Conservation (phyloP, 2,113 vertebrate genomes). For the human (Homo sapiens) region GRCh38 chr3:136077501-136078000, state of each 20-base stretch:
- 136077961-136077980: background rate
- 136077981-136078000: background rate
- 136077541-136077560: background rate
- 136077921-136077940: background rate
- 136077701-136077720: background rate
- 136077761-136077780: background rate
- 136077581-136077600: constrained; percentile 14
- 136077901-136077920: background rate
- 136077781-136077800: constrained; percentile 29
- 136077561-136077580: background rate
- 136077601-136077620: background rate
- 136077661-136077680: background rate
- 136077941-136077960: background rate
- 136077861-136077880: constrained; percentile 8
- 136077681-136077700: background rate
- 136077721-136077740: background rate
- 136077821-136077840: background rate
- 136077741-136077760: background rate
- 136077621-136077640: background rate
- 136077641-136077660: background rate
- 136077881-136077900: background rate
- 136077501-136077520: background rate
- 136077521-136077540: background rate
- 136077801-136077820: background rate
- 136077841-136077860: background rate